Base-by-base conservation (phyloP, 2,113 vertebrate species). In the Ceyx cyanopectus region DNA sequence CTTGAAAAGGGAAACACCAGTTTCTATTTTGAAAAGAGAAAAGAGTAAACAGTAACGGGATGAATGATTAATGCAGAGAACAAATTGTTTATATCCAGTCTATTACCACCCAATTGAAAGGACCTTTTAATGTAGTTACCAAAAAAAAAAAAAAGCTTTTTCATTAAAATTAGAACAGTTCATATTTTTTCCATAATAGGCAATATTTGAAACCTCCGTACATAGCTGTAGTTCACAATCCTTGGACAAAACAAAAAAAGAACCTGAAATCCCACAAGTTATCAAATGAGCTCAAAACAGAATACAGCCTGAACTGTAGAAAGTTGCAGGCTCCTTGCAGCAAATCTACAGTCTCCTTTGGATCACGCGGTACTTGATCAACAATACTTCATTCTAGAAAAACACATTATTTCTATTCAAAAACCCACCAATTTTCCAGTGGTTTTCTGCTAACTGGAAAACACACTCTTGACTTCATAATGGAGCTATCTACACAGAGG, bases 141-240 rank as follows among this genome's bases (percentile, higher is more conserved):
- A 56, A 80, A 48, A 26, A 50, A 62, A 40, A 63, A 22, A 32
- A 22, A 29, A 4, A 30, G 6, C 18, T 77, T 67, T 79, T 80
- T 32, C 68, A 57, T 37, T 67, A 83, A 77, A 85, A 82, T 70
- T 60, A 60, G 46, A 93, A 90, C 48, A 37, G 32, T 67, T 90
- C 65, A 50, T 91, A 83, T 87, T 62, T 95, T 87, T 56, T 77
- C 85, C 90, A 40, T 83, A 93, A 83, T n/a, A 93, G 73, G 90
- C 56, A 90, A 53, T 48, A 94, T 61, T 83, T 60, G 53, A 88
- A 92, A 67, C 2, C 0, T 73, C 67, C 66, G 27, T 41, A 85
- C 18, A 32, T 18, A 77, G 43, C 19, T 56, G 26, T 22, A 74
- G 76, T 48, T 81, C 57, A 58, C 7, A 63, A n/a, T 12, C n/a